A percentile compares a stretch with the other conserved stretches of the same genome.
Evolutionary conservation across 2,888 invertebrate genomes (phyloP).

Genomic region (Torymus aiolomorphi): DNA sequence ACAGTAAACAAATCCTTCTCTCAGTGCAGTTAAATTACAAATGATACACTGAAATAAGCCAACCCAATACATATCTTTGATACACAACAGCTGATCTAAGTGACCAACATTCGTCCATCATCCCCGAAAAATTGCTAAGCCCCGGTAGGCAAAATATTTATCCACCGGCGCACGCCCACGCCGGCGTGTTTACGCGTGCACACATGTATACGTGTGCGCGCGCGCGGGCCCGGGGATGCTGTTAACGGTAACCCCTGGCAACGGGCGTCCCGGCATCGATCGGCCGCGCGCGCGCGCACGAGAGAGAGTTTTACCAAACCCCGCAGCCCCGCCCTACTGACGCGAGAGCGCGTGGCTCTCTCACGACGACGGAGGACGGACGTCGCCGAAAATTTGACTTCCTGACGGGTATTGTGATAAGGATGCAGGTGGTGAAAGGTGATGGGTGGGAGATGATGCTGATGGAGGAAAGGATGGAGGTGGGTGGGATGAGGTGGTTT

Average conservation of each 20-base stretch:
- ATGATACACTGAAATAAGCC: no score
- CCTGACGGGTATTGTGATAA: background rate
- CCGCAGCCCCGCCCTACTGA: slow-evolving; percentile 71
- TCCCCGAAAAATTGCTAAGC: no score
- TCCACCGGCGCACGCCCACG: background rate
- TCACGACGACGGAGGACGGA: background rate
- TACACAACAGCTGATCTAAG: no score
- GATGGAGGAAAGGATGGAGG: no score
- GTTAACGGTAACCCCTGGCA: slow-evolving; percentile 75
- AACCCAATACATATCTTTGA: no score
- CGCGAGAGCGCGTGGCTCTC: slow-evolving; percentile 22
- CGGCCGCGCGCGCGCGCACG: slow-evolving; percentile 55
- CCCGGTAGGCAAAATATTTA: no score
- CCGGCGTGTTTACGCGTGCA: background rate
- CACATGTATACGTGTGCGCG: background rate
- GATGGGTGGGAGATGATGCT: background rate
- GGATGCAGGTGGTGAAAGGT: background rate
- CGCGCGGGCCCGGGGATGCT: slow-evolving; percentile 68
- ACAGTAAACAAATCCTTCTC: no score
- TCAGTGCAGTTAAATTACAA: no score
- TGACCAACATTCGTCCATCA: no score
- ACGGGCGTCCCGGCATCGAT: slow-evolving; percentile 75
- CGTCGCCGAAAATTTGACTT: background rate
- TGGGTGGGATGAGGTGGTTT: no score
- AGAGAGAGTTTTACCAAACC: slow-evolving; percentile 72